phyloP scores from a whole-genome alignment of 1,140 invertebrate species.

The Tetranychus urticae region DNA sequence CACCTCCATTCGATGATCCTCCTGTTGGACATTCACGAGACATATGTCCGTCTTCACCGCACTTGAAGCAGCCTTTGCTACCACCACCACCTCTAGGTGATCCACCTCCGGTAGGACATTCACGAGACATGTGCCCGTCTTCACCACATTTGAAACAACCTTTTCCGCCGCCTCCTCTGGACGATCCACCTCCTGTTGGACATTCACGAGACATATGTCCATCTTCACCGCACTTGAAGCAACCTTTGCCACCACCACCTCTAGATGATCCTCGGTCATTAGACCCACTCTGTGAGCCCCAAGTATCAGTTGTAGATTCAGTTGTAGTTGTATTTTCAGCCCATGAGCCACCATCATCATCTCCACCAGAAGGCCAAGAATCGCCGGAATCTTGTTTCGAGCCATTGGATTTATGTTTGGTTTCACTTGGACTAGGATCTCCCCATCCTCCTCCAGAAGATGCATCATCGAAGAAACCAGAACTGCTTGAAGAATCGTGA shows the following conservation, averaged over 20 bases:
- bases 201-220: slow-evolving; percentile 15
- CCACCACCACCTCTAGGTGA: neutral
- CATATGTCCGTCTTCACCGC: slow-evolving; percentile 13
- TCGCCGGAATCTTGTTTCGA: too few relatives aligned
- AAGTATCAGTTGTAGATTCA: neutral
- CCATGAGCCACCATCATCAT: neutral
- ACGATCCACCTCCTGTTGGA: slow-evolving; percentile 1
- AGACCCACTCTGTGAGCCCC: neutral
- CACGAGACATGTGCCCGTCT: slow-evolving; percentile 13
- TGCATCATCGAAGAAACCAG: too few relatives aligned
- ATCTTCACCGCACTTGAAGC: slow-evolving; percentile 11
- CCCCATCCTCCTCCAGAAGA: too few relatives aligned
- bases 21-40: slow-evolving; percentile 12
- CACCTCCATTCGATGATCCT: slow-evolving; percentile 4
- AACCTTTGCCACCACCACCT: slow-evolving; percentile 3
- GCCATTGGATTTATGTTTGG: too few relatives aligned
- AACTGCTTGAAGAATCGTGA: too few relatives aligned
- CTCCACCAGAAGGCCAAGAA: neutral
- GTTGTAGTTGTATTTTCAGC: neutral
- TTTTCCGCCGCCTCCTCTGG: neutral
- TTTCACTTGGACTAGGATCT: too few relatives aligned
- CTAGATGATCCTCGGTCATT: neutral
- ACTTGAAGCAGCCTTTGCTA: slow-evolving; percentile 11
- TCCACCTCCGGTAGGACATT: slow-evolving; percentile 11
- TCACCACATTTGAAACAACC: slow-evolving; percentile 12